Base-by-base conservation (phyloP, 2,888 invertebrate genomes). In the Pherbina coryleti region DNA sequence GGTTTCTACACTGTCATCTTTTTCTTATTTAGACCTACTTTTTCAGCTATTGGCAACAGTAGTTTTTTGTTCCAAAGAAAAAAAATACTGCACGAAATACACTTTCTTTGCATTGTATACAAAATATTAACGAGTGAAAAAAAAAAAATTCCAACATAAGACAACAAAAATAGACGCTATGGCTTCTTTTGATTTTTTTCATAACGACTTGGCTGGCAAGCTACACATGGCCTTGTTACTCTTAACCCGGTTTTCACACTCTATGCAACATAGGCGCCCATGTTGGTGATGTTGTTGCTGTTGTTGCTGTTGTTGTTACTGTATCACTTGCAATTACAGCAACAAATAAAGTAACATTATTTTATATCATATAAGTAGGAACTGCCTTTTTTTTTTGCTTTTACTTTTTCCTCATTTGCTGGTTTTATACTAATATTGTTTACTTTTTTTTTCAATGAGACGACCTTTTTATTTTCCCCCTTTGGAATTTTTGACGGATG, bases 181-280 rank as follows among this genome's bases (percentile, higher is more conserved):
- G 44, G 44, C 44, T 44, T 44, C 44, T 44, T 44, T 44, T 44
- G 44, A 11, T 44, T 44, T 44, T 44, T 44, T 44, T 44, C 14
- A 44, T 14, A 44, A 44, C n/a, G 19, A 11, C n/a, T 72, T 57
- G 34, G 34, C 37, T 57, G 57, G 31, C 72, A 44, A 72, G 51
- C 51, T 22, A n/a, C 73, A 28, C 67, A 34, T 81, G 84, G 81
- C 84, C 84, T 84, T 84, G 83, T 84, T 84, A 80, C 83, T 80
- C 82, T 82, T 84, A 84, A 84, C 84, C 84, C 82, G 81, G 82
- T 82, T 84, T 83, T 82, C 80, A 81, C 81, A 82, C 82, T 80
- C 80, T 25, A n/a, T 81, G 79, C 79, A 78, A 69, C 69, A 74
- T 55, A 19, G 14, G 8, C n/a, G 51, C 67, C 49, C 19, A 22